Conservation (phyloP, 2,113 vertebrate genomes). For the Marcusenius ussheri region DNA sequence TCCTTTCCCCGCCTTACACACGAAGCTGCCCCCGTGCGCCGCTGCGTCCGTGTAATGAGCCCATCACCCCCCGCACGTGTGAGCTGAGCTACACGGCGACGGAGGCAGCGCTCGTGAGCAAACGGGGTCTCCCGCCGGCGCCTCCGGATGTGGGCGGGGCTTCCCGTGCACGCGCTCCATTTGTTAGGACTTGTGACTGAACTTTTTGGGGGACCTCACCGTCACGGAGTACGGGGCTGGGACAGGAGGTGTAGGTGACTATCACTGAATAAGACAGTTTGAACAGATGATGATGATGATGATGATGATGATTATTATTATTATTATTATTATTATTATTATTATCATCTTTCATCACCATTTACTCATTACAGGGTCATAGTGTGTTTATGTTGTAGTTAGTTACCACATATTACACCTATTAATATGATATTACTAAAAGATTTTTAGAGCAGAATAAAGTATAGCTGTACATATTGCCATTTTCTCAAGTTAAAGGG, state of each 20-base stretch:
- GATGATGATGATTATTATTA: not conserved
- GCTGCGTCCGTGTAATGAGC: not conserved
- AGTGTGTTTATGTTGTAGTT: not conserved
- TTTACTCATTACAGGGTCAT: not conserved
- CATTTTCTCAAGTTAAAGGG: not conserved
- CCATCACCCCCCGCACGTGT: not conserved
- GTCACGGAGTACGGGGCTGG: not conserved
- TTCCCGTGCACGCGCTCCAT: slow-evolving; percentile 38
- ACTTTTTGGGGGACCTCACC: not conserved
- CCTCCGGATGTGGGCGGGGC: slow-evolving; percentile 33
- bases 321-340: not conserved
- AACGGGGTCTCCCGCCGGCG: not conserved
- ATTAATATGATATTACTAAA: not conserved
- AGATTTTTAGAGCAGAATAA: not conserved
- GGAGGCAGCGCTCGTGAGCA: not conserved
- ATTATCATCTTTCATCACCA: not conserved
- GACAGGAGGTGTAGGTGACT: not conserved
- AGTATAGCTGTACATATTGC: not conserved
- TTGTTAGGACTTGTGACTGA: too few relatives aligned
- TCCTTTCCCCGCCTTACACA: slow-evolving; percentile 23
- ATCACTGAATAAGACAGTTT: not conserved
- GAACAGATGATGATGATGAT: not conserved
- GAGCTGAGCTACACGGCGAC: not conserved
- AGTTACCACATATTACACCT: not conserved
- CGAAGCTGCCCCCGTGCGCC: not conserved